Conservation (phyloP, 1,140 invertebrate genomes). For the Holotrichia oblita region DNA sequence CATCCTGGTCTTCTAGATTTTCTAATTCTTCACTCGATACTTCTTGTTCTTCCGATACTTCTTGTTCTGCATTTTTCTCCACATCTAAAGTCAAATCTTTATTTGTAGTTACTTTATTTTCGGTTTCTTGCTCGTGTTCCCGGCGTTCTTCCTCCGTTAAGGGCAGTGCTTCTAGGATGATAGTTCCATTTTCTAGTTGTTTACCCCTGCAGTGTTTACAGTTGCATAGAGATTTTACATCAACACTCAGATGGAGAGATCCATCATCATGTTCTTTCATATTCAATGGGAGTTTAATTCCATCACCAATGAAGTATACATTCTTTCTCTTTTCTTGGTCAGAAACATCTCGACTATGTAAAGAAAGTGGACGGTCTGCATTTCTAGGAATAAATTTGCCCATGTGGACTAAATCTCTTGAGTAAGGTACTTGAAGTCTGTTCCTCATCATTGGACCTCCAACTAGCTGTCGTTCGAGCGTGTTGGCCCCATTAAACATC, state of each 20-base stretch:
- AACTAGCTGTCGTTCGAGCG: background rate
- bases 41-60: background rate
- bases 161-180: background rate
- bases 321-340: conserved; percentile 40
- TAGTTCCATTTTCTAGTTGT: conserved; percentile 31
- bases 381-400: conserved; percentile 46
- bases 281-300: conserved; percentile 48
- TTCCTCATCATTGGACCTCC: conserved; percentile 18
- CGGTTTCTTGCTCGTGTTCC: background rate
- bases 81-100: background rate
- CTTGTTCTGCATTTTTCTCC: background rate
- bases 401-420: conserved; percentile 42
- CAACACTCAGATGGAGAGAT: conserved; percentile 46
- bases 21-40: background rate
- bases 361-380: conserved; percentile 20
- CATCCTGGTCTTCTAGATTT: background rate
- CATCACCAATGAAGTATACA: conserved; percentile 48
- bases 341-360: conserved; percentile 41
- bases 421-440: conserved; percentile 23
- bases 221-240: conserved; percentile 47
- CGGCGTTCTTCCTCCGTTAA: background rate
- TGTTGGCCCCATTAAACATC: background rate
- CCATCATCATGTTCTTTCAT: conserved; percentile 46
- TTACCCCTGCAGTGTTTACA: conserved; percentile 42
- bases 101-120: background rate